phyloP scores from a whole-genome alignment of 2,113 vertebrate species.

The Camarhynchus parvulus region DNA sequence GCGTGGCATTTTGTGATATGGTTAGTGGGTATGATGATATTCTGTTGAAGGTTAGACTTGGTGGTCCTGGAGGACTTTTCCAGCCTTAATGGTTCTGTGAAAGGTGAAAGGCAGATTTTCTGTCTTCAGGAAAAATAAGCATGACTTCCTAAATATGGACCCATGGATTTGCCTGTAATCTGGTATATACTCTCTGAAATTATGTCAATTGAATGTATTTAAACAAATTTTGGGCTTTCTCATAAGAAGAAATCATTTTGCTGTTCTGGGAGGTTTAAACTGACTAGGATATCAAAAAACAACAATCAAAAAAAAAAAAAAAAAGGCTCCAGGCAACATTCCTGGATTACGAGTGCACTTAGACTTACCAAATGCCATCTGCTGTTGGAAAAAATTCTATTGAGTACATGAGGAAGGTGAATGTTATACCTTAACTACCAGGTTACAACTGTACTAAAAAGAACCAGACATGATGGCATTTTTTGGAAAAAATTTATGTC shows the following conservation, averaged over 20 bases:
- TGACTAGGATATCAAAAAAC: not conserved
- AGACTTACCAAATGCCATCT: not conserved
- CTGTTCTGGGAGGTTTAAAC: not conserved
- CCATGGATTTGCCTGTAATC: not conserved
- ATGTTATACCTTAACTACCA: not conserved
- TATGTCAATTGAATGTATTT: not conserved
- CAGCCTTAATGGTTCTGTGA: not conserved
- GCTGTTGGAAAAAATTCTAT: not conserved
- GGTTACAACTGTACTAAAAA: not conserved
- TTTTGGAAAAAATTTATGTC: not conserved
- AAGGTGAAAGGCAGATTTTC: not conserved
- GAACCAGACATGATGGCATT: accelerated
- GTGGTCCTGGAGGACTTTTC: not conserved
- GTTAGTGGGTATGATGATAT: not conserved
- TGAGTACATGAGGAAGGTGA: not conserved
- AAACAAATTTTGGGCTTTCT: not conserved
- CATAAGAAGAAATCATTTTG: not conserved
- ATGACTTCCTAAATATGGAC: not conserved
- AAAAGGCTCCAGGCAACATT: not conserved
- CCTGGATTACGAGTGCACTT: not conserved
- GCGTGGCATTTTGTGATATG: not conserved
- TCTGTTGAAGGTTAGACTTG: not conserved
- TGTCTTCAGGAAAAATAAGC: not conserved
- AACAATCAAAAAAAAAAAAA: not conserved
- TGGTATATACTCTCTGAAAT: not conserved